Percentiles rank a stretch among this genome's conserved stretches.
These are phyloP conservation scores for Ploceus nigricollis DNA, from an alignment of 2,113 vertebrate genomes.

Conservation along the genomic window DNA sequence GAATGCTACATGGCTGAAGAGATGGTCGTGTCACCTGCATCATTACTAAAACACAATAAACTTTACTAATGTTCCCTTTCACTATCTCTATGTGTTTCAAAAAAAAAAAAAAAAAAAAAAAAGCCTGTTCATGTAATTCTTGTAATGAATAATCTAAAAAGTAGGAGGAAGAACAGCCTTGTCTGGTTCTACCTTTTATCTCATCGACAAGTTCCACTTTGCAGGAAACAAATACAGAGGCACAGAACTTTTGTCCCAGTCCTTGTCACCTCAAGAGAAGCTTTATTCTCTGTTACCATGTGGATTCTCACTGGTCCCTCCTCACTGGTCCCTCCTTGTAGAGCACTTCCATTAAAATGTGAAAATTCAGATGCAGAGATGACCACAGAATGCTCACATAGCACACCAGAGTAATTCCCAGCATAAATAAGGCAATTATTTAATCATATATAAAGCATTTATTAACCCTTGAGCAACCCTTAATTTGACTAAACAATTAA, in stretches of 20 bases:
- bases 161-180: not conserved
- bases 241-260: not conserved
- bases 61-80: not conserved
- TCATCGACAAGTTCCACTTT: not conserved
- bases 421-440: not conserved
- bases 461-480: not conserved
- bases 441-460: not conserved
- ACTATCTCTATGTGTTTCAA: not conserved
- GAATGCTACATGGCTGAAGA: not conserved
- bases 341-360: not conserved
- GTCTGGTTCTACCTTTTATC: not conserved
- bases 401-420: not conserved
- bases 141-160: not conserved
- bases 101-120: no score
- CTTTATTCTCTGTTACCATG: not conserved
- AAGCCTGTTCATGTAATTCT: not conserved
- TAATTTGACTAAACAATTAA: not conserved
- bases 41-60: not conserved
- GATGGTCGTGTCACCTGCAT: fast-evolving
- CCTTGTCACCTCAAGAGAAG: not conserved
- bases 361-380: not conserved
- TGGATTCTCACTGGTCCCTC: not conserved
- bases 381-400: not conserved
- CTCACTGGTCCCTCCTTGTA: not conserved
- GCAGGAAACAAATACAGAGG: not conserved